Base-by-base conservation (phyloP, 1,140 invertebrate species). In the Euglossa dilemma region DNA sequence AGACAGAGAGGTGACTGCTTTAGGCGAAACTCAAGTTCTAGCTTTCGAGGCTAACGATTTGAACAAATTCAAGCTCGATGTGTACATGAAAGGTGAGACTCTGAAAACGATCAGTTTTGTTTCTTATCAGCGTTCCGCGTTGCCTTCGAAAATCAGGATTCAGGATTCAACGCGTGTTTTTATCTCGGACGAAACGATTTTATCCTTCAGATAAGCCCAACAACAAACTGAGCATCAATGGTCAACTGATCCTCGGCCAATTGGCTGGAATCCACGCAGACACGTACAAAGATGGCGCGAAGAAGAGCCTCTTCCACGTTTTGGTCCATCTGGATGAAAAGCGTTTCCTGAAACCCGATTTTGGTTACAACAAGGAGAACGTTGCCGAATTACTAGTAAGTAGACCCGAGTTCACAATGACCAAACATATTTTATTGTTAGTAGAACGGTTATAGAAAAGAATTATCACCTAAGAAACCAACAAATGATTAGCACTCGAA, bases 291-390 rank as follows among this genome's bases (percentile, higher is more conserved):
- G 94, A 95, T 20, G 95, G 95, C 3, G 93, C 93, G 1, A 96
- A 96, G 92, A 95, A 95, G 63, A 94, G 95, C 86, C 91, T 97
- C 16, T 94, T 95, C 56, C 95, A 95, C 76, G 94, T 95, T 2
- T 94, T 95, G 6, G 82, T 97, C 6, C 95, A 95, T 64, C 91
- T 97, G 56, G 95, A 97, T 75, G 95, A 97, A 54, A 93, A 95
- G 18, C 96, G 97, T 88, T 96, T 97, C 87, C 91, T 97, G 59
- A 96, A 97, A 92, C 95, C 95, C 7, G 95, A 96, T 36, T 96
- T 96, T 79, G 94, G 93, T 6, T 93, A 95, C 28, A 95, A 96
- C 73, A 95, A 95, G 54, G 96, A 97, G 8, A 96, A 96, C 88
- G 94, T 97, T 57, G 94, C 91, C 0, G 86, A 91, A 6, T 36